A percentile compares a stretch with the other conserved stretches of the same genome.
Evolutionary conservation across 2,113 vertebrate species (phyloP).

Genomic region (Leptosomus discolor): DNA sequence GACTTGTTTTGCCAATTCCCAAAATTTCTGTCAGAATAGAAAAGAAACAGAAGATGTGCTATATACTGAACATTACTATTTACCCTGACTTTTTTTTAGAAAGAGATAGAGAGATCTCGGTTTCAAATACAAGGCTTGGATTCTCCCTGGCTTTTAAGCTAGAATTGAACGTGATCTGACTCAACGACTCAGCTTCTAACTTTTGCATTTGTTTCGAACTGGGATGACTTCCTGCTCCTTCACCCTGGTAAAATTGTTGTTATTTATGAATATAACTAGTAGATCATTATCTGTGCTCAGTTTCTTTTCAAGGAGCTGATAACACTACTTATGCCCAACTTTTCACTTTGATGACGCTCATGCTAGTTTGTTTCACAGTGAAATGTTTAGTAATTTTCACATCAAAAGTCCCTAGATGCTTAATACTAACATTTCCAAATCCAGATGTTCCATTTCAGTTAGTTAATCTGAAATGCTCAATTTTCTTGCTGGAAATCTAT

Average conservation of each 20-base stretch:
- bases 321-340: neutral
- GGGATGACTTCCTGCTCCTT: neutral
- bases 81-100: neutral
- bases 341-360: neutral
- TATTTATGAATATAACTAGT: neutral
- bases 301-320: neutral
- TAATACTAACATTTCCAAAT: neutral
- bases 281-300: neutral
- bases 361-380: neutral
- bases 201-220: neutral
- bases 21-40: constrained; percentile 86
- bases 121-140: neutral
- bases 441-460: neutral
- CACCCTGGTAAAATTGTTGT: neutral
- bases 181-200: neutral
- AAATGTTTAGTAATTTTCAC: neutral
- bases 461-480: neutral
- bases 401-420: neutral
- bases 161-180: neutral
- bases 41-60: neutral
- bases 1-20: constrained; percentile 93
- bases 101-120: neutral
- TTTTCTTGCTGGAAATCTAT: neutral
- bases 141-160: neutral
- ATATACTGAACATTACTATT: neutral